Evolutionary conservation across 2,888 invertebrate genomes (phyloP).

Genomic region (Machimus atricapillus): DNA sequence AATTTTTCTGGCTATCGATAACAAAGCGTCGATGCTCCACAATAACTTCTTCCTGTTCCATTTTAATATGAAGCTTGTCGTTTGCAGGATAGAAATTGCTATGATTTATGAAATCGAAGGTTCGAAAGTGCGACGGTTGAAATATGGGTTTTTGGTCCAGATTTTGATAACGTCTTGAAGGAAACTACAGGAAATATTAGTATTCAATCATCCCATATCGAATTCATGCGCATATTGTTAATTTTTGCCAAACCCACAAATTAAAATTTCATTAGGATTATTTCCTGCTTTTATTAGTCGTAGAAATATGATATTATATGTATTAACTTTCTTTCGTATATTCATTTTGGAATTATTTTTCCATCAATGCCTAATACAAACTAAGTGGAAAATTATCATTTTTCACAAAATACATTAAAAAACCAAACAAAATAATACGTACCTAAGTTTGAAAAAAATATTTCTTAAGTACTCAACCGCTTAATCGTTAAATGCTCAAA

Average conservation of each 20-base stretch:
- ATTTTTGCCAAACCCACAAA: not conserved
- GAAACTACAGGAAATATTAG: not conserved
- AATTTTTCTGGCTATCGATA: slow-evolving; percentile 27
- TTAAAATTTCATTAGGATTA: too few relatives aligned
- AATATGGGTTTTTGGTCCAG: slow-evolving; percentile 16
- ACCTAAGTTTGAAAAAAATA: not conserved
- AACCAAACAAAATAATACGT: not conserved
- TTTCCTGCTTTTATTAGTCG: not conserved
- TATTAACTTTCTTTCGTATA: too few relatives aligned
- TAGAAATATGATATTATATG: not conserved
- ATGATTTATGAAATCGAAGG: slow-evolving; percentile 4
- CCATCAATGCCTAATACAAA: too few relatives aligned
- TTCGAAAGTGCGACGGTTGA: not conserved
- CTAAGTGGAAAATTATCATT: too few relatives aligned
- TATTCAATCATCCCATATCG: too few relatives aligned
- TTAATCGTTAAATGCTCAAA: not conserved
- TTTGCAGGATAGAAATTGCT: slow-evolving; percentile 5
- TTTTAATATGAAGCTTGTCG: slow-evolving; percentile 37
- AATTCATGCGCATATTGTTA: not conserved
- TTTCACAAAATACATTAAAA: too few relatives aligned
- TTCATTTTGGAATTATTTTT: too few relatives aligned
- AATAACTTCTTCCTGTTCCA: slow-evolving; percentile 47
- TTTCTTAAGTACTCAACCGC: not conserved
- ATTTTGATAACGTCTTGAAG: slow-evolving; percentile 10
- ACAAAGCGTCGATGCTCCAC: slow-evolving; percentile 48